Evolutionary conservation across 2,888 invertebrate species (phyloP), one percentile per base, ranked within the genome.

Genomic region (Adela reaumurella): DNA sequence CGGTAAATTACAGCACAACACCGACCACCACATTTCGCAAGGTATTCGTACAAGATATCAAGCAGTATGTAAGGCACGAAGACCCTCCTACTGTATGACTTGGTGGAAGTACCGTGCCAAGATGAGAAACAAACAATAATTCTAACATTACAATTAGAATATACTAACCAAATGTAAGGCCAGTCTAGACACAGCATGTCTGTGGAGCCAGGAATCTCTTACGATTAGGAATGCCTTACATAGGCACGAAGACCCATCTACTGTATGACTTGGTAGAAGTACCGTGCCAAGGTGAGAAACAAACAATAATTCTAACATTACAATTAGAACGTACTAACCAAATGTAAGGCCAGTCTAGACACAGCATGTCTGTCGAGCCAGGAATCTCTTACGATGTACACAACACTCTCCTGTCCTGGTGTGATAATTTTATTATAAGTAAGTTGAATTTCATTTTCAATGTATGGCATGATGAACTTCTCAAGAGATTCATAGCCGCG

Each of bases 121-220:
- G 24, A 5, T 17, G 10, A n/a, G 3, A 19, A 24, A 24, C 24
- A 16, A 24, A 24, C 4, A 46, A 19, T 24, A 18, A 45, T 10
- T 17, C 17, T 19, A 16, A 45, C 3, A 45, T 24, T 6, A 24
- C 8, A 24, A 24, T 6, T 24, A 24, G 8, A 24, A 1, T 48
- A 19, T 3, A 61, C 82, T 79, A 70, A 90, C 91, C 79, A 94
- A 79, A 67, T 85, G 86, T 47, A 87, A 87, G 46, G 90, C 85
- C 29, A 92, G 71, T 67, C 90, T 89, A 2, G 81, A 71, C 41
- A 83, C 67, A 2, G 81, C 81, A 55, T 81, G 74, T 11, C 67
- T 66, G 45, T 82, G 81, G 14, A 86, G 68, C 58, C 85, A 84
- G 57, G 77, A 73, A 51, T 57, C 51, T 1, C 80, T 81, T 41